Base-by-base conservation (phyloP, 2,113 vertebrate genomes). In the Phocoena phocoena region DNA sequence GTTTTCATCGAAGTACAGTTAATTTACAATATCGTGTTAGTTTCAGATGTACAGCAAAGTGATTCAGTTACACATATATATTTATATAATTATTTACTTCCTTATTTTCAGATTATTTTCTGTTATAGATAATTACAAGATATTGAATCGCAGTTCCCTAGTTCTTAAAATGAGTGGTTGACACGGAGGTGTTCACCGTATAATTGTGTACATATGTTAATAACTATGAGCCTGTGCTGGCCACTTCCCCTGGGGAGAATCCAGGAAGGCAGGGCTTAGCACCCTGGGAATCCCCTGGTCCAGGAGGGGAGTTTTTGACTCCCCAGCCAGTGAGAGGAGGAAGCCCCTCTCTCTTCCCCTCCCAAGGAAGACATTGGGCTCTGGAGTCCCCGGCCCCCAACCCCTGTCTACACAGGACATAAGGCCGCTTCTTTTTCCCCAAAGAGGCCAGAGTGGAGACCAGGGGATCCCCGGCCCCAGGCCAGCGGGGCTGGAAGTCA, bases 1-100 rank as follows among this genome's bases (percentile, higher is more conserved):
- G 8, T 55, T 21, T 14, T 8, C 13, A 23, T 25, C 0, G 1
- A n/a, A n/a, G 31, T 55, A 18, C 5, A 8, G 20, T n/a, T 14
- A 12, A 36, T 14, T 55, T 25, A n/a, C 33, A 55, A 6, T 36
- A 36, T 55, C 12, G 1, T 25, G 33, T 80, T 13, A 53, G 10
- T 79, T 55, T 79, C 76, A n/a, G 76, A 13, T n/a, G 21, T 23
- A 8, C 76, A 36, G 33, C 76, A 36, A n/a, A 36, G 8, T 80
- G 76, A 36, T 25, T 36, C 76, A 36, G 50, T 25, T 5, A 53
- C 17, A 47, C 47, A 21, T 53, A 53, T 53, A 23, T 4, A 23
- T 26, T 47, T 47, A 47, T 9, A 28, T 31, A 44, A 17, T 15
- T 28, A 20, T 3, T 31, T 18, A 47, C 31, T 50, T 50, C 18